Percentiles rank a stretch among this genome's conserved stretches.
Conservation (phyloP, 2,888 invertebrate genomes). For the Lordiphosa andalusiaca region DNA sequence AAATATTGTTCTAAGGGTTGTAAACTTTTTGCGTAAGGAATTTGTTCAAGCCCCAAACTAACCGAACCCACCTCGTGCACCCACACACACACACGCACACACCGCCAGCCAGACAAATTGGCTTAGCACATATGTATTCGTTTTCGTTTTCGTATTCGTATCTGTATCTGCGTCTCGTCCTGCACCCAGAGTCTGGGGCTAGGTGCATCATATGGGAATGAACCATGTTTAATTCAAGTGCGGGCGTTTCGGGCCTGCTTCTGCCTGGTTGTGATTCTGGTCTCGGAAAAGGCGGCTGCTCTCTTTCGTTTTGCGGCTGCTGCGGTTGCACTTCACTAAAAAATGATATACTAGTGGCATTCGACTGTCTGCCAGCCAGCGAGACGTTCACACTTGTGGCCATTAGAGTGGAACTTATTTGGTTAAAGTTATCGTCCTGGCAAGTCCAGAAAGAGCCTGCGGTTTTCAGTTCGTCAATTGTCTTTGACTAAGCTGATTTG, state of each 20-base stretch:
- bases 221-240: constrained; percentile 67
- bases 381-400: constrained; percentile 53
- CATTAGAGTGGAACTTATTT: constrained; percentile 55
- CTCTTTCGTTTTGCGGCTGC: constrained; percentile 41
- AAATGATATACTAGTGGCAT: constrained; percentile 65
- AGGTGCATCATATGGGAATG: constrained; percentile 33
- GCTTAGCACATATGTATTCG: constrained; percentile 47
- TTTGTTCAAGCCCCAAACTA: constrained; percentile 14
- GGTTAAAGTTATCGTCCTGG: constrained; percentile 14
- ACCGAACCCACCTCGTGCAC: constrained; percentile 27
- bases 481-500: constrained; percentile 8
- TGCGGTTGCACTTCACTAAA: constrained; percentile 57
- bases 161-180: background rate
- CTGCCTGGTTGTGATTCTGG: constrained; percentile 9
- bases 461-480: constrained; percentile 11
- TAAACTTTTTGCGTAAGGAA: too few relatives aligned
- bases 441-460: background rate
- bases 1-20: too few relatives aligned
- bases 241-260: constrained; percentile 38
- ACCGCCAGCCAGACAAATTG: constrained; percentile 63
- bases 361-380: constrained; percentile 16
- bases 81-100: constrained; percentile 20
- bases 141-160: constrained; percentile 4
- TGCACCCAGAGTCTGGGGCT: constrained; percentile 1
- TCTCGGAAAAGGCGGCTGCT: constrained; percentile 30